phyloP scores from a whole-genome alignment of 2,113 vertebrate genomes.

The Triplophysa dalaica region DNA sequence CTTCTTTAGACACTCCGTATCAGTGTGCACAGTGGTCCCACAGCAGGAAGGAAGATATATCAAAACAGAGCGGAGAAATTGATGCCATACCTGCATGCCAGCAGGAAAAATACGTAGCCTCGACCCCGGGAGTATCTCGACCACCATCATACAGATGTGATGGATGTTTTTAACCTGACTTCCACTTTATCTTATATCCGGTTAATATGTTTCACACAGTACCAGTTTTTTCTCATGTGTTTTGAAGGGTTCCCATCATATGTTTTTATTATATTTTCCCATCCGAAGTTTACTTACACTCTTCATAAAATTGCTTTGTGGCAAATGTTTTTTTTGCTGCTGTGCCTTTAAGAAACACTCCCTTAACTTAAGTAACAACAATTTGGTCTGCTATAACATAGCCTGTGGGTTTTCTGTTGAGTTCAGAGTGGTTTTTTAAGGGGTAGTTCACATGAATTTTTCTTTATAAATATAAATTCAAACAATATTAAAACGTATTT shows the following conservation, averaged over 20 bases:
- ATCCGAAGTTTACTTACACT: too few relatives aligned
- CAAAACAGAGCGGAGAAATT: slow-evolving; percentile 20
- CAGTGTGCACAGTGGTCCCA: background rate
- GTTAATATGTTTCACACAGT: slow-evolving; percentile 6
- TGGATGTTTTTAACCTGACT: slow-evolving; percentile 64
- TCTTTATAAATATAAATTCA: too few relatives aligned
- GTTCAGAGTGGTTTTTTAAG: too few relatives aligned
- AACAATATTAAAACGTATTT: too few relatives aligned
- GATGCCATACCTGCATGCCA: slow-evolving; percentile 44
- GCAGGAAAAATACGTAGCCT: slow-evolving; percentile 63
- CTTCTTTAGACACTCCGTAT: background rate
- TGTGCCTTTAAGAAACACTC: too few relatives aligned
- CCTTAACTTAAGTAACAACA: too few relatives aligned
- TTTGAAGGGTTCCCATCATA: background rate
- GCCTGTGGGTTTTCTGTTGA: too few relatives aligned
- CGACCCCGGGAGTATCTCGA: slow-evolving; percentile 65
- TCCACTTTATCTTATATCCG: background rate
- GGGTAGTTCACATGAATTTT: too few relatives aligned
- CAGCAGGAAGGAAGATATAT: slow-evolving; percentile 13
- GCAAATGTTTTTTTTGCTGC: too few relatives aligned
- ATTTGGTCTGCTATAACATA: too few relatives aligned
- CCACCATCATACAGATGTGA: slow-evolving; percentile 56
- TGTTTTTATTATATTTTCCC: too few relatives aligned
- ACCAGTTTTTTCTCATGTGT: background rate
- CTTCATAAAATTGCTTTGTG: too few relatives aligned